These are phyloP conservation scores for Julus scanicus DNA, from an alignment of 2,888 invertebrate species.

Conservation along the genomic window DNA sequence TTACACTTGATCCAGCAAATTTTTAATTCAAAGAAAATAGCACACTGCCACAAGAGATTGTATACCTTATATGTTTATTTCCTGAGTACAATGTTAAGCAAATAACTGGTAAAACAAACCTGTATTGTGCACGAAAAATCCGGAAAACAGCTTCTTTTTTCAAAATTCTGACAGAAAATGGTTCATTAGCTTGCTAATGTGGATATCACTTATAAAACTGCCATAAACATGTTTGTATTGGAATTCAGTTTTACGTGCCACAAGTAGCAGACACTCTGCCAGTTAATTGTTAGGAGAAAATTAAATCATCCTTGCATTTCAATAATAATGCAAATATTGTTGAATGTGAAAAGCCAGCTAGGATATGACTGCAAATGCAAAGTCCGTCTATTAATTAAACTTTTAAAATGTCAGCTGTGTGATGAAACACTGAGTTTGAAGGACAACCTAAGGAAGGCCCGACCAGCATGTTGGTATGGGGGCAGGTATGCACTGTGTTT, in stretches of 20 bases:
- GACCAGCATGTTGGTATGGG: no score
- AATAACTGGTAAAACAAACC: slow-evolving; percentile 19
- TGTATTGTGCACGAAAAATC: neutral
- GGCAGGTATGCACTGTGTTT: no score
- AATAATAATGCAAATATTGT: slow-evolving; percentile 48
- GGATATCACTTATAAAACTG: neutral
- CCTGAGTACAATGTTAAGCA: neutral
- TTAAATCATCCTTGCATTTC: slow-evolving; percentile 52
- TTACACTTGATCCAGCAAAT: neutral
- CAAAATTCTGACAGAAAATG: neutral
- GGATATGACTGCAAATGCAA: slow-evolving; percentile 56
- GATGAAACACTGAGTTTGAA: no score
- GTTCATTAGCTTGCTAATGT: neutral
- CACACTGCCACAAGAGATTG: neutral
- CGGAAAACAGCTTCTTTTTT: neutral
- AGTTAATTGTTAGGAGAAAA: slow-evolving; percentile 38
- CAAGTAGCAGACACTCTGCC: slow-evolving; percentile 26
- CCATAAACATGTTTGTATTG: slow-evolving; percentile 4
- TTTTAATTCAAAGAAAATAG: neutral
- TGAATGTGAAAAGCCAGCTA: slow-evolving; percentile 26
- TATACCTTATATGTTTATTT: slow-evolving; percentile 20
- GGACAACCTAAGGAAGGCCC: no score
- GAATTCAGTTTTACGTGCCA: slow-evolving; percentile 41
- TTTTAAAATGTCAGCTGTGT: slow-evolving; percentile 44
- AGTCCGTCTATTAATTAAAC: slow-evolving; percentile 56